Base-by-base conservation (phyloP, 2,113 vertebrate species). In the Calidris pugnax region DNA sequence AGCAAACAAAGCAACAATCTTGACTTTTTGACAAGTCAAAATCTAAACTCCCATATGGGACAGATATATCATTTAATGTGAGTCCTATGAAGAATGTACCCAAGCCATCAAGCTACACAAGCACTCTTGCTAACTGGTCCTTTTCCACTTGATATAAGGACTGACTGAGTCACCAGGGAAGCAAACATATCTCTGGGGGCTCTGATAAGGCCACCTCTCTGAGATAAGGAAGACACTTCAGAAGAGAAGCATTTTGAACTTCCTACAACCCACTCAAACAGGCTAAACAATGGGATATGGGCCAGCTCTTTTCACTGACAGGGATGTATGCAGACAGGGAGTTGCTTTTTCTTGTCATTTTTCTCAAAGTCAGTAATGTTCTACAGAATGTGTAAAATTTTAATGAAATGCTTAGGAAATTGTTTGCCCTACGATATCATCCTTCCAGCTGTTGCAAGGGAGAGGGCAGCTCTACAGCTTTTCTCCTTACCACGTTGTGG, bases 281-380 rank as follows among this genome's bases (percentile, higher is more conserved):
- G 27, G 32, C 32, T 43, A 57, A 35, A 22, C 3, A 19, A 71
- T 5, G 50, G 32, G 12, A 50, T 33, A 71, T 35, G 32, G 50
- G 35, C 21, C 35, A 72, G 1, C 10, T 23, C 14, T 78, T 50
- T 77, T 37, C 32, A 66, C 15, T 33, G 43, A 14, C 19, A 66
- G 10, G 7, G 14, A 14, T 0, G 1, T n/a, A 18, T 18, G 12
- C 23, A 26, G n/a, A 56, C 4, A 35, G 6, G 9, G 33, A 79
- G 51, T 21, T 57, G 35, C 6, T 73, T 66, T 85, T 73, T 51
- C 50, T 59, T 45, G 26, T 7, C 1, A 37, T 45, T 72, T 72
- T 91, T 66, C 37, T 51, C 57, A 59, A 79, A 91, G 32, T 4
- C 23, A 45, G 8, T 37, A 37, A 43, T 72, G 50, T 72, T 66